Evolutionary conservation across 2,888 invertebrate species (phyloP), one percentile per base, ranked within the genome.

Genomic region (Euplagia quadripunctaria): DNA sequence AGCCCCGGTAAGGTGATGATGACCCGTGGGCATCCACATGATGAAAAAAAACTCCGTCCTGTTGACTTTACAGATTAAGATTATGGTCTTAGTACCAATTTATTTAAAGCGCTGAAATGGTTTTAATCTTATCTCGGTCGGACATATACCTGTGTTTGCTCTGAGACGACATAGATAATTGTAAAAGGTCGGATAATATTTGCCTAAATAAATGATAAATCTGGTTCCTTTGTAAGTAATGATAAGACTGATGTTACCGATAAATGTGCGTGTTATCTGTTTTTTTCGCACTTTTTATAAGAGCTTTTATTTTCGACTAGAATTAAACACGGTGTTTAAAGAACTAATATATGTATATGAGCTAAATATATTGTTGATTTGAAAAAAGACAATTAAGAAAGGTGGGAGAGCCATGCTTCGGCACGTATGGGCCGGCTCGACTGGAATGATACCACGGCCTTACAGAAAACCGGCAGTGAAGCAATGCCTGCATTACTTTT

Each of bases 131-230:
- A 83, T 83, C 85, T 73, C 8, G 51, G 64, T 80, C 80, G 81
- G 82, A 86, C 82, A 84, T 85, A 76, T 81, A 82, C 87, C 88
- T 84, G 81, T 92, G 89, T 94, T 93, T 93, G 88, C 81, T 76
- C 74, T 74, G 73, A 82, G 83, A 86, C 88, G 86, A 84, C 85
- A 81, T 72, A 79, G 81, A 86, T 85, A 85, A 81, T 84, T 82
- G 70, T 85, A 86, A 86, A 89, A 86, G 89, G 87, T 84, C 79
- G 87, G 84, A 84, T 87, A 82, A 85, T 89, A 87, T 92, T 92
- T 91, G 85, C 84, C 79, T 77, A 82, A 74, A 74, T 74, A 16
- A 73, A 72, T 83, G 84, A 86, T 85, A 86, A 80, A 77, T 76
- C 51, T 68, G 55, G 74, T 82, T 75, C 68, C 72, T 78, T 75